Conservation (phyloP, 2,797 vertebrate species). For the Falco naumanni region DNA sequence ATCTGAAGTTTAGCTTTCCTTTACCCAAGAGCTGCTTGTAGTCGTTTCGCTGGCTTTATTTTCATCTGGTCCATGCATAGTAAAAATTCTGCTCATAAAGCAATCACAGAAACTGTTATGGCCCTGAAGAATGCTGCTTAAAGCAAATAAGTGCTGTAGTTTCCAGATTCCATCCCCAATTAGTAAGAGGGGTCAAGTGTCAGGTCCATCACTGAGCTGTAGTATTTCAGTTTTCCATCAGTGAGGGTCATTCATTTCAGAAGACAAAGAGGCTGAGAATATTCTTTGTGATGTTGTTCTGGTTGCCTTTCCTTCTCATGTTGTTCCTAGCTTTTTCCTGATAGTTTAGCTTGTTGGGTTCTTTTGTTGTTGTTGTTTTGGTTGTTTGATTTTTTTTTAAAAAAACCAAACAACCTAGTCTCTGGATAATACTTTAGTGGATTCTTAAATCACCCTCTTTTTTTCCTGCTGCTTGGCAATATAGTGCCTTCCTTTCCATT, state of each 20-base stretch:
- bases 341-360: neutral
- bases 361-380: too few species aligned
- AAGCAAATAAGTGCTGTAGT: slow-evolving; percentile 46
- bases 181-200: slow-evolving; percentile 59
- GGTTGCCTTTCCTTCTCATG: neutral
- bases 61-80: slow-evolving; percentile 20
- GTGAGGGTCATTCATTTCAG: slow-evolving; percentile 26
- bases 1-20: slow-evolving; percentile 53
- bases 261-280: slow-evolving; percentile 41
- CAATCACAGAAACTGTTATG: slow-evolving; percentile 32
- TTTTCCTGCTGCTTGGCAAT: slow-evolving; percentile 38
- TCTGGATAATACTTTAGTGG: slow-evolving; percentile 33
- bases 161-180: slow-evolving; percentile 61
- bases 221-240: slow-evolving; percentile 57
- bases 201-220: slow-evolving; percentile 46
- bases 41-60: slow-evolving; percentile 29
- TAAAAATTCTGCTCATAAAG: slow-evolving; percentile 36
- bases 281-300: slow-evolving; percentile 2
- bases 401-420: neutral
- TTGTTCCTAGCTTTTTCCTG: slow-evolving; percentile 5
- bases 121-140: slow-evolving; percentile 50
- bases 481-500: slow-evolving; percentile 45
- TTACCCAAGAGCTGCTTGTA: slow-evolving; percentile 8
- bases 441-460: slow-evolving; percentile 9
- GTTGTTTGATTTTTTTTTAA: neutral